Evolutionary conservation across 2,797 vertebrate genomes (phyloP), one percentile per base, ranked within the genome.

Genomic region (Urocyon cinereoargenteus): DNA sequence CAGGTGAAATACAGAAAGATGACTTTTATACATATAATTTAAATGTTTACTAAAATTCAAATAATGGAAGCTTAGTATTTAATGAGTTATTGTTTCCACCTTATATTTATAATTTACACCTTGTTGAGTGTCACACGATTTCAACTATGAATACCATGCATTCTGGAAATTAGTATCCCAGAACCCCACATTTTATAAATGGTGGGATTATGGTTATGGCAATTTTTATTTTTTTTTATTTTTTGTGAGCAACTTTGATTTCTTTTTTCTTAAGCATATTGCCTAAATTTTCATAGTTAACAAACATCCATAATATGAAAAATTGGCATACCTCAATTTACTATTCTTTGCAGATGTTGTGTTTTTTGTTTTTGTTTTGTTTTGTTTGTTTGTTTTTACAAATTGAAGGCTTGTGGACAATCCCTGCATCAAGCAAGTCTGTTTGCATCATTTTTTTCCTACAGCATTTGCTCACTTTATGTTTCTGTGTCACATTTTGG

Each of bases 11-110:
- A 88, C 13, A 86, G 62, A 95, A 62, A 95, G 40, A 45, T 81
- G 31, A 85, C 24, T 77, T 93, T 94, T 90, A 91, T 49, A 82
- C 26, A 10, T 61, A 51, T 62, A 85, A 94, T 84, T 93, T 95
- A 96, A 97, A 96, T 78, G 59, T 77, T 97, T 92, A 40, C 81
- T 97, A 90, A 97, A 95, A 82, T 93, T 94, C 87, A 94, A 96
- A 93, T 89, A 93, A 96, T 31, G 26, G n/a, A 55, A 72, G 18
- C 4, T 91, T 81, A 95, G 21, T 64, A 62, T 55, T 96, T 93
- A 90, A 78, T 93, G 72, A 89, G 49, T 51, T 95, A 91, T 93
- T 84, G 93, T 93, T 94, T 55, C 64, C 36, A 93, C 49, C 40
- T 87, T 81, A 5, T 91, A 68, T 78, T 55, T 91, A 45, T 94